Percentiles rank a stretch among this genome's conserved stretches.
These are phyloP conservation scores for Xestia ashworthii DNA, from an alignment of 2,888 invertebrate species.

Conservation along the genomic window DNA sequence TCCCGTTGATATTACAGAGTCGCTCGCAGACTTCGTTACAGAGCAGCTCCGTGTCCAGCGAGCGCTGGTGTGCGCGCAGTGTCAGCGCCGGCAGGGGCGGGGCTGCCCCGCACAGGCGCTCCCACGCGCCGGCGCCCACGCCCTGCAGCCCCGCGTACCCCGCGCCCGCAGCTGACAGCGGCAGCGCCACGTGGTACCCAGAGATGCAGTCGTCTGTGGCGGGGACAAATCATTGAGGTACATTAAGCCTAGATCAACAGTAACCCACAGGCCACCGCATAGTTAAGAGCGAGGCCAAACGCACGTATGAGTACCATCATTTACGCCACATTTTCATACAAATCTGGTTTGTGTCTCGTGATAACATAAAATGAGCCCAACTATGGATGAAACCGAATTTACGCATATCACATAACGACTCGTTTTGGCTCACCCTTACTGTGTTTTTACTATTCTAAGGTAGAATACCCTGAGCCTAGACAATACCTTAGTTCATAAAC, in stretches of 20 bases:
- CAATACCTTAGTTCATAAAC: background rate
- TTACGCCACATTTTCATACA: too few relatives aligned
- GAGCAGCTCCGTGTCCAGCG: conserved; percentile 86
- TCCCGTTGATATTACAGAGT: conserved; percentile 82
- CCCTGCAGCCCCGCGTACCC: conserved; percentile 92
- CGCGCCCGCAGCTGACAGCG: conserved; percentile 93
- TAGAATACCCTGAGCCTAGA: too few relatives aligned
- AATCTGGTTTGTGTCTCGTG: too few relatives aligned
- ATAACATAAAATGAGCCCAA: too few relatives aligned
- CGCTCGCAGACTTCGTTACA: conserved; percentile 89
- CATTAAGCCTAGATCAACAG: too few relatives aligned
- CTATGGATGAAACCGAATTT: too few relatives aligned
- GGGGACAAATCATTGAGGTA: conserved; percentile 22
- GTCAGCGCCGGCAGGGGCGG: conserved; percentile 74
- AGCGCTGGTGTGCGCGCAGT: conserved; percentile 84
- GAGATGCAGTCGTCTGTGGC: conserved; percentile 92
- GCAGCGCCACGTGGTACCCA: conserved; percentile 94
- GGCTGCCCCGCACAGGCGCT: conserved; percentile 71
- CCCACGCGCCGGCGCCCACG: conserved; percentile 89
- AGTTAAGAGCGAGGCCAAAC: too few relatives aligned
- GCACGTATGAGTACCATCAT: too few relatives aligned
- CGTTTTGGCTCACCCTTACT: too few relatives aligned
- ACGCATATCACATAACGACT: too few relatives aligned
- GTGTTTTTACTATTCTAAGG: too few relatives aligned
- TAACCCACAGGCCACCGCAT: too few relatives aligned